Percentiles rank a stretch among this genome's conserved stretches.
These are phyloP conservation scores for Cacatua alba DNA, from an alignment of 2,113 vertebrate genomes.

Conservation along the genomic window DNA sequence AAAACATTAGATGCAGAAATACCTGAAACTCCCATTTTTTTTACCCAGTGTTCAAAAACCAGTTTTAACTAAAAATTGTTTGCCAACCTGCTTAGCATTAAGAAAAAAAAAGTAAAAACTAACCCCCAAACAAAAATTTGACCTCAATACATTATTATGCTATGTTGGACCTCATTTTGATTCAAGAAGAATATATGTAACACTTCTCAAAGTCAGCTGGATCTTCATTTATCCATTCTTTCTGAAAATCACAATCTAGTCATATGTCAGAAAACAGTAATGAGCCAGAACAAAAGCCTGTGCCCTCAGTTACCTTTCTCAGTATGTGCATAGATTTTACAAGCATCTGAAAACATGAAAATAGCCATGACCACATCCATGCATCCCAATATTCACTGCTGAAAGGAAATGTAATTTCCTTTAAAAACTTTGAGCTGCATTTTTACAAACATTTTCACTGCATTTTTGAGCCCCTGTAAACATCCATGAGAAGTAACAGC, in stretches of 20 bases:
- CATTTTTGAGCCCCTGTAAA: not conserved
- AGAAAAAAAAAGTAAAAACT: not conserved
- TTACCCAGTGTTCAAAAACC: fast-evolving
- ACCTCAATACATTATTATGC: not conserved
- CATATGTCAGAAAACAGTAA: not conserved
- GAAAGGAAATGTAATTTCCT: not conserved
- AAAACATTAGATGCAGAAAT: not conserved
- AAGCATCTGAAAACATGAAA: not conserved
- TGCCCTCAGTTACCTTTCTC: not conserved
- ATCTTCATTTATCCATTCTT: not conserved
- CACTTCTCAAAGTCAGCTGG: not conserved
- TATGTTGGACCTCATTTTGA: not conserved
- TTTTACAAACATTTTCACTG: not conserved
- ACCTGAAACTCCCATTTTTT: not conserved
- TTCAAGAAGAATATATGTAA: not conserved
- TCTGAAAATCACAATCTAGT: not conserved
- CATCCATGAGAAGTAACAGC: not conserved
- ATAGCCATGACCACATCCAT: not conserved
- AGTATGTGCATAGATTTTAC: not conserved
- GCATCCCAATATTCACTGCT: not conserved
- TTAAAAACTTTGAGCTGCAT: not conserved
- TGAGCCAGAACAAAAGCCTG: not conserved
- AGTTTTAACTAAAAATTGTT: not conserved
- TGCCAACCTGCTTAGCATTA: not conserved
- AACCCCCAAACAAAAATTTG: not conserved